Percentiles rank a stretch among this genome's conserved stretches.
Conservation (phyloP, 1,140 invertebrate genomes). For the Riptortus pedestris region DNA sequence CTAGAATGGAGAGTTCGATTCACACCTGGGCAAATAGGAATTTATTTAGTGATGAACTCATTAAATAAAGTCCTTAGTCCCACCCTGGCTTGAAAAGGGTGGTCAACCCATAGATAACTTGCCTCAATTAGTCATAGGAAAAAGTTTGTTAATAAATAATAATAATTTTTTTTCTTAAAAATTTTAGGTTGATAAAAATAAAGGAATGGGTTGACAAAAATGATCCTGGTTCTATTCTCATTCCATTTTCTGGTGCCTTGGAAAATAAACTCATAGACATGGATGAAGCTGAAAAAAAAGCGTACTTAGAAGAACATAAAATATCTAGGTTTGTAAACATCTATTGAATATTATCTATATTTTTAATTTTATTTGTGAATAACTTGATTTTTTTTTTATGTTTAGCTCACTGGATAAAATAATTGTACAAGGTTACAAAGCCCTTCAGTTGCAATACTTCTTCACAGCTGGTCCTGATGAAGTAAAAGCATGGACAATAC, state of each 20-base stretch:
- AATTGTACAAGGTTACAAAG: conserved; percentile 93
- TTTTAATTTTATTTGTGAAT: background rate
- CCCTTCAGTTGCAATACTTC: conserved; percentile 90
- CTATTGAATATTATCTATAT: background rate
- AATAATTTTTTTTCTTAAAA: too few species aligned
- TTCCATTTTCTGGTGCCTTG: conserved; percentile 89
- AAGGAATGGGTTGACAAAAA: conserved; percentile 99
- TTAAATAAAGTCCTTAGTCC: too few species aligned
- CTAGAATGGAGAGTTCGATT: too few species aligned
- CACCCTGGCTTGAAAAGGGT: too few species aligned
- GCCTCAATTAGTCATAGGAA: too few species aligned
- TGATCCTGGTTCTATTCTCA: conserved; percentile 83
- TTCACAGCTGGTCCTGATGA: conserved; percentile 95
- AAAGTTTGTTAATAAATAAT: too few species aligned
- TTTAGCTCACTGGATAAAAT: conserved; percentile 88
- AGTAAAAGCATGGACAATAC: conserved; percentile 99
- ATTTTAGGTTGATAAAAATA: conserved; percentile 81
- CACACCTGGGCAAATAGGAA: too few species aligned
- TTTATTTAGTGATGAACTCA: too few species aligned
- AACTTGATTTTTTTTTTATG: conserved; percentile 7
- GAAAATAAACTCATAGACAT: conserved; percentile 83
- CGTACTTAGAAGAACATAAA: conserved; percentile 68
- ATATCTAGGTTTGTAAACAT: conserved; percentile 53
- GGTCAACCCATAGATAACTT: too few species aligned
- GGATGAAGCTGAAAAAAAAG: conserved; percentile 50